Evolutionary conservation across 2,797 vertebrate genomes (phyloP), one percentile per base, ranked within the genome.

Genomic region (Momotus momota): DNA sequence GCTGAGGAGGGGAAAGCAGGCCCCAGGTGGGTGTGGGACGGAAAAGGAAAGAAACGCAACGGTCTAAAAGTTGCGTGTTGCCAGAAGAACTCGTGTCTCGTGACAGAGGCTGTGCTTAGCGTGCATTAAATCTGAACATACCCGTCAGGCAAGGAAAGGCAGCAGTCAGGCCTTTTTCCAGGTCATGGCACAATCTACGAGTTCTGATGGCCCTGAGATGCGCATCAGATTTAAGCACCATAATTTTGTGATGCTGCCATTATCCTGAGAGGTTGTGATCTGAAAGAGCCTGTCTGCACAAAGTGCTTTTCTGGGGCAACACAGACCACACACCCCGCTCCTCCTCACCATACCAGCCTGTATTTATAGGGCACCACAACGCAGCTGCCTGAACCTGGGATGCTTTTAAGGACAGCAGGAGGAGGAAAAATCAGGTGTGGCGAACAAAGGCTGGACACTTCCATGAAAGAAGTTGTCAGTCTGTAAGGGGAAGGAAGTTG

Each of bases 311-410:
- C 23, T 27, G 38, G 20, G 48, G 43, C 49, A 78, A 65, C 8
- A n/a, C 0, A 2, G 38, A 74, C 31, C 38, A 12, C 6, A 15
- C 0, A 0, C 19, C 21, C 27, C 38, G 2, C 35, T 73, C 12
- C 67, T 70, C 38, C 57, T 7, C 0, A 0, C 58, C 0, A 0
- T 21, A 12, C 22, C 27, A 61, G 38, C 41, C 33, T 11, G 4
- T 11, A 2, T 9, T 26, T 23, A 9, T 46, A 49, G 7, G 14
- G 14, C 33, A 51, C 26, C 46, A 33, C 29, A 35, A 15, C 35
- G 23, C 3, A 3, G 35, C 26, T 25, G 20, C 15, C 26, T 61
- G 25, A 45, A 66, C 33, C 43, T 45, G 25, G 38, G 38, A 49
- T 57, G 31, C 15, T 51, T 64, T n/a, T 57, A 48, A 48, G 27